Evolutionary conservation across 37 sponge, comb jelly and placozoan species (phyloP).

Genomic region (Mnemiopsis leidyi): DNA sequence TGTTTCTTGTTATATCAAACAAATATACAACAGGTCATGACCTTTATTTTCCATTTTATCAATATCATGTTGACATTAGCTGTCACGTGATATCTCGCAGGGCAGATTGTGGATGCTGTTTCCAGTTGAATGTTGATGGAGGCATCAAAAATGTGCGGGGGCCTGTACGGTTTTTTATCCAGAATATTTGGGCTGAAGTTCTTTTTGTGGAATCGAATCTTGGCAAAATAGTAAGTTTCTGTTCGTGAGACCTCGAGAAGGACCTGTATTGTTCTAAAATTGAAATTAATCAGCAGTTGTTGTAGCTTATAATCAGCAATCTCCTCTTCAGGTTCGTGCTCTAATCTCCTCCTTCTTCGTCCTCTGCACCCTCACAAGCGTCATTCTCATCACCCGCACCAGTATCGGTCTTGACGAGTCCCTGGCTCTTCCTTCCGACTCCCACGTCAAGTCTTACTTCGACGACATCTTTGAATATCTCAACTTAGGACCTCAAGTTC

Average conservation of each 20-base stretch:
- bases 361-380: slow-evolving; percentile 61
- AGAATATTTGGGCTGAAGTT: background rate
- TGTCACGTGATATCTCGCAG: no score
- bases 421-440: slow-evolving; percentile 75
- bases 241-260: no score
- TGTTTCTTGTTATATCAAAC: no score
- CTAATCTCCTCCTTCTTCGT: slow-evolving; percentile 68
- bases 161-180: background rate
- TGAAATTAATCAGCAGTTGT: background rate
- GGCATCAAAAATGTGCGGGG: background rate
- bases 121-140: background rate
- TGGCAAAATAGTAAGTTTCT: background rate
- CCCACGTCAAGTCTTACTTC: slow-evolving; percentile 79
- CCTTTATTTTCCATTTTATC: no score
- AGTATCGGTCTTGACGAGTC: slow-evolving; percentile 86
- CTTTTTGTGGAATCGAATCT: background rate
- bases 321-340: background rate
- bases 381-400: slow-evolving; percentile 61
- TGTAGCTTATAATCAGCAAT: background rate
- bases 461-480: slow-evolving; percentile 78
- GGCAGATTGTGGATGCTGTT: background rate
- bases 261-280: no score
- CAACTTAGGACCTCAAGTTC: slow-evolving; percentile 84
- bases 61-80: no score
- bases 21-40: no score